Base-by-base conservation (phyloP, 2,888 invertebrate species). In the Oasisia sp. region DNA sequence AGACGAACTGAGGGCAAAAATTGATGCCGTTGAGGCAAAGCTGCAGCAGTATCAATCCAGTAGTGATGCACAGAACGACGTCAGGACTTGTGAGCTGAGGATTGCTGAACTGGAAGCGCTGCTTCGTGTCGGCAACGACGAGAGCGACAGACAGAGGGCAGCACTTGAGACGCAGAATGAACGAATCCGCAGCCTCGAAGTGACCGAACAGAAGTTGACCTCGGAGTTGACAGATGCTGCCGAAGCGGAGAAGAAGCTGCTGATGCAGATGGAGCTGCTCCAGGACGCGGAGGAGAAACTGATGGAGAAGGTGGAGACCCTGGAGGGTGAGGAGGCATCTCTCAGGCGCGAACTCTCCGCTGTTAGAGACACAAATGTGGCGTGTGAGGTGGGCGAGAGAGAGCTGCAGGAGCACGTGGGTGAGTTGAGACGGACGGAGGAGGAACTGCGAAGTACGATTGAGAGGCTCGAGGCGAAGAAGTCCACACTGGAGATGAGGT, bases 401-500 rank as follows among this genome's bases (percentile, higher is more conserved):
- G 89, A 89, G 56, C 92, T 93, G 32, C 91, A 93, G 90, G 92
- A 74, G 2, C 74, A 32, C 12, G 50, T 93, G 32, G 92, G 93
- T 92, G 94, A 94, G 91, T 91, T 94, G 89, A 94, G 94, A 93
- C 93, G 94, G 93, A 93, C 92, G 92, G 93, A 94, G 91, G 89
- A 93, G 92, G 93, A 93, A 91, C 74, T 94, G 89, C 91, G 92
- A 93, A 93, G 94, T 91, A 94, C 38, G 32, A 74, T 74, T n/a
- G 27, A n/a, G 74, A n/a, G n/a, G 27, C 27, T 74, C 7, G 74
- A 74, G 74, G n/a, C n/a, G 27, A 74, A 27, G 38, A 91, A 92
- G 89, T 38, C 92, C 8, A 94, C 94, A 50, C 94, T 95, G 91
- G 94, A 94, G 90, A 95, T 94, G 93, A 92, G 94, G 11, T 94